Conservation (phyloP, 64 coral and sea anemone species). For the Hydrozoanthus tunicans region DNA sequence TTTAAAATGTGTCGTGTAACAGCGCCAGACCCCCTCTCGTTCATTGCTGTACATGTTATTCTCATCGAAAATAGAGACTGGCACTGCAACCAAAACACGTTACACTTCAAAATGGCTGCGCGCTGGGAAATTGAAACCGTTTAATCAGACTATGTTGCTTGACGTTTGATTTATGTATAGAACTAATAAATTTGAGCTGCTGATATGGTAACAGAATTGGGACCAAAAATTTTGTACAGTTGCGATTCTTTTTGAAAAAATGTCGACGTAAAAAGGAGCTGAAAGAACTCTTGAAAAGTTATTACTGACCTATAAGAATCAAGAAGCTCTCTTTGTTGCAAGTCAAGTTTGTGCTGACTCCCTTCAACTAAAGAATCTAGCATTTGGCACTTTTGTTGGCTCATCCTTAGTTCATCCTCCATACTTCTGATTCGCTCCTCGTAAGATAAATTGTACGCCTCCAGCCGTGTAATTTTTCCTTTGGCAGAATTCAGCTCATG, state of each 20-base stretch:
- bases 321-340: constrained; percentile 8
- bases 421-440: constrained; percentile 5
- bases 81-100: too few relatives aligned
- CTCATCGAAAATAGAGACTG: too few relatives aligned
- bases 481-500: background rate
- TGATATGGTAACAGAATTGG: too few relatives aligned
- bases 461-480: background rate
- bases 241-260: too few relatives aligned
- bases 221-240: background rate
- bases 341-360: constrained; percentile 25
- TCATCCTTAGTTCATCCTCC: background rate
- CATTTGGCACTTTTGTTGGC: constrained; percentile 22
- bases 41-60: too few relatives aligned
- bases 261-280: background rate
- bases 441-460: constrained; percentile 17
- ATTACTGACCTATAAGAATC: constrained; percentile 24
- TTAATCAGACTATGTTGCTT: too few relatives aligned
- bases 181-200: too few relatives aligned
- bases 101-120: too few relatives aligned
- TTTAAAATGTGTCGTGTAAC: too few relatives aligned
- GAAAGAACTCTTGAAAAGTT: background rate
- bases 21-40: too few relatives aligned
- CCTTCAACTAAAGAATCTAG: background rate
- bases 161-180: too few relatives aligned
- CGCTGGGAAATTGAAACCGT: too few relatives aligned